Conservation (phyloP, 2,113 vertebrate species). For the Sceloporus undulatus region DNA sequence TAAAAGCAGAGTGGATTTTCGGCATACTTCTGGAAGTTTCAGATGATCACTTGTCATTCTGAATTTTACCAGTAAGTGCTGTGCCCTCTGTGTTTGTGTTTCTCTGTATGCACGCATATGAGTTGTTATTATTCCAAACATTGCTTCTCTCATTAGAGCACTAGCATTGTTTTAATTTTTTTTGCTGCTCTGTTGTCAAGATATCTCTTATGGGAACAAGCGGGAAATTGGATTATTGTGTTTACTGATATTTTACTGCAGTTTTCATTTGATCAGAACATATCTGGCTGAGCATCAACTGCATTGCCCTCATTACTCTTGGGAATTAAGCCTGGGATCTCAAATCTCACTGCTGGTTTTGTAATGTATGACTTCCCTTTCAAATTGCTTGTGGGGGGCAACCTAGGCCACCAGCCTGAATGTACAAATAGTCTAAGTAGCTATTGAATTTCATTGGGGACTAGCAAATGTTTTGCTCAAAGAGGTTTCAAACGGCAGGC, state of each 20-base stretch:
- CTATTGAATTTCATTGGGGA: not conserved
- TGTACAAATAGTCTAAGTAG: conserved; percentile 10
- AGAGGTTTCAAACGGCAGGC: not conserved
- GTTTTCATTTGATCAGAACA: not conserved
- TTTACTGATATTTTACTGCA: conserved; percentile 19
- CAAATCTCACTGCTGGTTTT: not conserved
- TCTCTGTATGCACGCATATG: not conserved
- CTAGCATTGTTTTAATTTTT: accelerated
- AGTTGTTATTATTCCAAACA: conserved; percentile 4
- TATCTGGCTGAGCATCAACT: not conserved
- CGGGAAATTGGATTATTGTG: not conserved
- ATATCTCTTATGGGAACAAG: not conserved
- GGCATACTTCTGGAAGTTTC: not conserved
- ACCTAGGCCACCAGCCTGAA: not conserved
- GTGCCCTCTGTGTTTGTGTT: not conserved
- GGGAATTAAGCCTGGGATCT: not conserved
- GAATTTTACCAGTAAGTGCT: not conserved
- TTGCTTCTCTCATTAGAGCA: not conserved
- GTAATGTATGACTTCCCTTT: not conserved
- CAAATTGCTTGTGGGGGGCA: not conserved
- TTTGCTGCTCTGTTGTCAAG: conserved; percentile 3
- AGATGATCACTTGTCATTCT: not conserved
- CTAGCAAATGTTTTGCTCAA: conserved; percentile 4
- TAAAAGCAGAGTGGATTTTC: not conserved
- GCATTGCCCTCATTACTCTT: not conserved